phyloP scores from a whole-genome alignment of 2,113 vertebrate genomes.

The Bubo scandiacus region DNA sequence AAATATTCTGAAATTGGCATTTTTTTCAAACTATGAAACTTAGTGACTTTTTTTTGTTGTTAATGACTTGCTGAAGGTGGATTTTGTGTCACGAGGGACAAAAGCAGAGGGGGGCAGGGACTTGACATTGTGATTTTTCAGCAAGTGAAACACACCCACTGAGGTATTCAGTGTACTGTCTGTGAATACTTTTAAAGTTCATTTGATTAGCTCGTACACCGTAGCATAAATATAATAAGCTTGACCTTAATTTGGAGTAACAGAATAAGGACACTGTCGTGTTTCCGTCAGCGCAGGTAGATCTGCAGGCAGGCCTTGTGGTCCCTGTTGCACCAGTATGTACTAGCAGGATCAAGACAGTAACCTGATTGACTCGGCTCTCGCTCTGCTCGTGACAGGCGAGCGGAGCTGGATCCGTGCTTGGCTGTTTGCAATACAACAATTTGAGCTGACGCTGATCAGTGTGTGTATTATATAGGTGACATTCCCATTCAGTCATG shows the following conservation, averaged over 20 bases:
- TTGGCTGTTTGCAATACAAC: neutral
- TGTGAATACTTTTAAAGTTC: neutral
- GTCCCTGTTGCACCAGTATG: neutral
- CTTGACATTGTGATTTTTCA: neutral
- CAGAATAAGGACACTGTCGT: neutral
- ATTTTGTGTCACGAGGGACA: neutral
- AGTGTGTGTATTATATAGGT: neutral
- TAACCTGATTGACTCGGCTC: neutral
- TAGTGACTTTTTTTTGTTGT: neutral
- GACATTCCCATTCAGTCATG: neutral
- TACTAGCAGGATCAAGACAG: neutral
- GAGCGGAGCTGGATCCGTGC: neutral
- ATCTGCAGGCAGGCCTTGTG: neutral
- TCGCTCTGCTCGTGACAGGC: fast-evolving
- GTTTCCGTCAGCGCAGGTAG: neutral
- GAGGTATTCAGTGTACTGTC: neutral
- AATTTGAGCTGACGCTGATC: neutral
- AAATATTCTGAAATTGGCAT: neutral
- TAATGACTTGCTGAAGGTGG: neutral
- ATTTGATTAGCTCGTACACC: neutral
- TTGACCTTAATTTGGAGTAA: neutral
- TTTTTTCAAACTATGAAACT: neutral
- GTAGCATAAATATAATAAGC: neutral
- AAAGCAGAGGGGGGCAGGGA: neutral
- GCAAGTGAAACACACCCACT: neutral